phyloP scores from a whole-genome alignment of 2,113 vertebrate species.

The Corapipo altera region DNA sequence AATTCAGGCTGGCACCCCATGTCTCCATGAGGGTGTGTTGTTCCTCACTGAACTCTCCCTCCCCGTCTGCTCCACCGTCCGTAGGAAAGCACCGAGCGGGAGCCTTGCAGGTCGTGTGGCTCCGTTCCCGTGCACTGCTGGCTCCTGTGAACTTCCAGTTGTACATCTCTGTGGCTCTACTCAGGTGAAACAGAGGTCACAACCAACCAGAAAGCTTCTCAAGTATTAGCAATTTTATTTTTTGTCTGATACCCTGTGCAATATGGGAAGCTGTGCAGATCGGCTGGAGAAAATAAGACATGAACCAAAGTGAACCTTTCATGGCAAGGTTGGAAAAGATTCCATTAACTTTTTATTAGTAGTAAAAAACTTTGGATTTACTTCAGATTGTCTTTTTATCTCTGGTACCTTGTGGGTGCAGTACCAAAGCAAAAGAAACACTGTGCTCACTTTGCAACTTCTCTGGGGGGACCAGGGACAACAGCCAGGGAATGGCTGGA shows the following conservation, averaged over 20 bases:
- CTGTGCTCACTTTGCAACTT: neutral
- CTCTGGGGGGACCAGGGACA: neutral
- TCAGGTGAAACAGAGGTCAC: constrained; percentile 34
- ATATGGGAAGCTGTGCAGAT: neutral
- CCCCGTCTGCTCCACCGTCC: neutral
- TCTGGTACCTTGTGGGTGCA: neutral
- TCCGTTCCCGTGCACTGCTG: neutral
- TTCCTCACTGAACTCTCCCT: constrained; percentile 2
- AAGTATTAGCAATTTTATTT: neutral
- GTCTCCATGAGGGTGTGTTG: neutral
- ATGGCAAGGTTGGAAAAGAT: neutral
- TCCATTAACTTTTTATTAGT: neutral
- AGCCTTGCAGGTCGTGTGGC: neutral
- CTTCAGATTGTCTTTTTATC: neutral
- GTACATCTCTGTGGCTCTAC: neutral
- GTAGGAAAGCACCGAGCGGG: neutral
- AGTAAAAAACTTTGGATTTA: neutral
- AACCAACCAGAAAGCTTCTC: neutral
- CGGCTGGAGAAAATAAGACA: neutral
- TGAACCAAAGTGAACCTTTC: neutral
- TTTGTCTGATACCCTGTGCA: neutral
- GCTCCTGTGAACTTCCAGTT: neutral
- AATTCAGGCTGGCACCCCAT: constrained; percentile 52
- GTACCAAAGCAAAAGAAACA: neutral
- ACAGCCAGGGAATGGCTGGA: neutral